Evolutionary conservation across 2,888 invertebrate genomes (phyloP).

Genomic region (Drosophila pseudotalamancana): DNA sequence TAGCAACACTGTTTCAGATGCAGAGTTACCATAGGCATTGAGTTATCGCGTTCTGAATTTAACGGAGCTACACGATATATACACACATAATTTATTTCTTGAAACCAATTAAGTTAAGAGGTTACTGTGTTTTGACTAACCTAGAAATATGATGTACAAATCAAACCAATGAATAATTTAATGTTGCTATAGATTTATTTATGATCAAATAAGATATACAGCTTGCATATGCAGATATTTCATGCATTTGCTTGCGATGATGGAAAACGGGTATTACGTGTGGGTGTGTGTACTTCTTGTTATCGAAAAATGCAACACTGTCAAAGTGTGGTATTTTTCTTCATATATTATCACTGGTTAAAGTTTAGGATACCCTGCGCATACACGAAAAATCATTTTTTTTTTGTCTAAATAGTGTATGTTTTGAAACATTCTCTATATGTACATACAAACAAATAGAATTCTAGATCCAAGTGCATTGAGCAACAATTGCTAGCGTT

Average conservation of each 20-base stretch:
- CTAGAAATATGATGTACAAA: not conserved
- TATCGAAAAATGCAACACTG: slow-evolving; percentile 65
- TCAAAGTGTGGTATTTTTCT: slow-evolving; percentile 59
- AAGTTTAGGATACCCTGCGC: slow-evolving; percentile 69
- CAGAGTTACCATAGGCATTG: slow-evolving; percentile 7
- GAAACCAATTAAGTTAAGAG: not conserved
- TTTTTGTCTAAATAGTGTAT: slow-evolving; percentile 69
- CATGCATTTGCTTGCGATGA: not conserved
- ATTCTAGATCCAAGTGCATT: slow-evolving; percentile 42
- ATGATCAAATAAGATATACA: not conserved
- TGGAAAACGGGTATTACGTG: slow-evolving; percentile 46
- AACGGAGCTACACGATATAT: slow-evolving; percentile 2
- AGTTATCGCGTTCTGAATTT: slow-evolving; percentile 1
- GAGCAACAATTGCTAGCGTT: slow-evolving; percentile 50
- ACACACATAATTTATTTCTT: not conserved
- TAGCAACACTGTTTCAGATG: slow-evolving; percentile 16
- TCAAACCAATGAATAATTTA: not conserved
- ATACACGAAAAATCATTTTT: slow-evolving; percentile 71
- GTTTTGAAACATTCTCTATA: slow-evolving; percentile 72
- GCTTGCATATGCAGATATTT: slow-evolving; percentile 1
- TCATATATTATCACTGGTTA: slow-evolving; percentile 63
- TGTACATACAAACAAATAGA: slow-evolving; percentile 52
- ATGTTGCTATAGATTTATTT: not conserved
- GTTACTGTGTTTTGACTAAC: not conserved
- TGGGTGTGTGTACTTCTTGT: slow-evolving; percentile 53